Evolutionary conservation across 2,888 invertebrate genomes (phyloP), one percentile per base, ranked within the genome.

Genomic region (Sphaerophoria taeniata): DNA sequence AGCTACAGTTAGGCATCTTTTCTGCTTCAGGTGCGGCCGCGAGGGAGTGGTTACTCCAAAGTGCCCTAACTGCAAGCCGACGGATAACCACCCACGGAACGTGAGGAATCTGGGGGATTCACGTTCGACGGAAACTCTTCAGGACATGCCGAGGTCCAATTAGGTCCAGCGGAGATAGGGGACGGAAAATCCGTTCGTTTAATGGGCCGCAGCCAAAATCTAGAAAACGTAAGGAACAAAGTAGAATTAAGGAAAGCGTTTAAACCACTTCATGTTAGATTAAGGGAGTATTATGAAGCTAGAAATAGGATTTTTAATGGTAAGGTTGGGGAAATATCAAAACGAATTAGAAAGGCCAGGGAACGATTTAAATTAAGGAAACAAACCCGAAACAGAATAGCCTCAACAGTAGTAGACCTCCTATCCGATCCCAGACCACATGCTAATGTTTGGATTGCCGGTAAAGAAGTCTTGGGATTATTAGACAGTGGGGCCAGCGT

Each of bases 251-350:
- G 11, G 4, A 49, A 34, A 34, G 14, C 16, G 4, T 51, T 60
- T 12, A 53, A 61, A 6, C 53, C 61, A 2, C 45, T 61, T 3
- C 43, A 43, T 16, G 6, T 45, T 6, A 51, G 53, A 12, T 12
- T 60, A 34, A 51, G 7, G 36, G 61, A 61, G 7, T 61, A 61
- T 61, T n/a, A 60, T n/a, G n/a, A 11, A 36, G 33, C 11, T 9
- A 36, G 51, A 34, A 24, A 39, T 31, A 60, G 49, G 9, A 72
- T 72, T 6, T 72, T 72, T 39, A 72, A 72, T 31, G 24, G 31
- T n/a, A 53, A 11, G 7, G 6, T 6, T 36, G 3, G 34, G 3
- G 5, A 7, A 4, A 24, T 60, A 39, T 72, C 31, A 2, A 12
- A 51, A 3, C 49, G 39, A 34, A 61, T 61, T 1, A 0, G 6